Evolutionary conservation across 1,140 invertebrate species (phyloP), one percentile per base, ranked within the genome.

Genomic region (Chymomyza costata): DNA sequence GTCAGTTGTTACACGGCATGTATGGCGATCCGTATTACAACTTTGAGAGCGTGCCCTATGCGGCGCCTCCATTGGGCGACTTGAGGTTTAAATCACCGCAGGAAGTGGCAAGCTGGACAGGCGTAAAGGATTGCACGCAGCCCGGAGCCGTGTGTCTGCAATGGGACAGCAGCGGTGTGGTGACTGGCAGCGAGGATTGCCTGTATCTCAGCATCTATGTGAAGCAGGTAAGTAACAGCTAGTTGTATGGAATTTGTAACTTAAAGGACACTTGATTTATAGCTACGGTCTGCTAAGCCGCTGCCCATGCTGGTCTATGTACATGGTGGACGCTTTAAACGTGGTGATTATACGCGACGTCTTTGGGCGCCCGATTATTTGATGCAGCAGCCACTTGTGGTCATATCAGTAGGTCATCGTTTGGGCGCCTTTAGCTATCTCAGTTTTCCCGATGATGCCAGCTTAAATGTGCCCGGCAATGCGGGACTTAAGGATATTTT

Each of bases 261-360:
- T n/a, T n/a, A n/a, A n/a, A n/a, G n/a, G n/a, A n/a, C 21, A 25
- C 8, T 25, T 25, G 8, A 25, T 5, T 11, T 1, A 18, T 25
- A 43, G 30, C 44, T 46, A 10, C 11, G 11, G 5, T 31, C 44
- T 10, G 13, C 17, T 6, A 32, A 43, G n/a, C 45, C 37, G 14
- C 19, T 53, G 8, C 88, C 91, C 0, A 91, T 93, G 0, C 87
- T 93, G 73, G 87, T 92, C 0, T 93, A 86, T 83, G 88, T 93
- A 28, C 89, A 93, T 74, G 92, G 92, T 2, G 92, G 92, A 15
- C 88, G 74, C 21, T 90, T 91, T 63, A 65, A 82, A 11, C 47
- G 61, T 13, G 89, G 89, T 2, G 87, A 86, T 10, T 86, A 18
- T 10, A 38, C 55, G 10, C 50, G 38, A 6, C 37, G 2, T 3